phyloP scores from a whole-genome alignment of 1,140 invertebrate genomes.

The Drosophila parvula region DNA sequence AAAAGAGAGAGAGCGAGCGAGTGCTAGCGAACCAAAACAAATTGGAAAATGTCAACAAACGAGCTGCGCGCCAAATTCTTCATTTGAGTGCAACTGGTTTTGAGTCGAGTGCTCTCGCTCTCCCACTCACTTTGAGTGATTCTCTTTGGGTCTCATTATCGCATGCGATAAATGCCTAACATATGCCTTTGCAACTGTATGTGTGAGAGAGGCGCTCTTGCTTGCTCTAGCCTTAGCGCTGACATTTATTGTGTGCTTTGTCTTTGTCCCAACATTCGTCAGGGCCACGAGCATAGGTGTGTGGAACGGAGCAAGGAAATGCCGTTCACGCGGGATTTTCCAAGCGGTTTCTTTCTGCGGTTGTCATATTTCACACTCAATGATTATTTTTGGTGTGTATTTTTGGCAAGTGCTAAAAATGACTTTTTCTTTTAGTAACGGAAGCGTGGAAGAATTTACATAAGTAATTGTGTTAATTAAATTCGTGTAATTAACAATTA shows the following conservation, averaged over 20 bases:
- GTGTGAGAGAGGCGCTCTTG: conserved; percentile 22
- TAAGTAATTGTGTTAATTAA: conserved; percentile 9
- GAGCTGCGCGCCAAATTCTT: conserved; percentile 76
- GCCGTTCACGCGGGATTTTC: conserved; percentile 30
- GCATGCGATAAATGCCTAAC: conserved; percentile 56
- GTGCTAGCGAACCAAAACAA: conserved; percentile 67
- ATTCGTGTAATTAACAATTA: neutral
- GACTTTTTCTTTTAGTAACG: neutral
- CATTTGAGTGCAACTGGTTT: conserved; percentile 38
- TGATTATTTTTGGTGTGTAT: neutral
- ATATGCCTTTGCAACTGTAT: conserved; percentile 15
- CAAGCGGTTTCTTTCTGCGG: conserved; percentile 4
- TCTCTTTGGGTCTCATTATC: conserved; percentile 17
- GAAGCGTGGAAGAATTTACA: conserved; percentile 11
- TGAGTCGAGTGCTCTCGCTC: conserved; percentile 23
- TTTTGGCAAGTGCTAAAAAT: conserved; percentile 8
- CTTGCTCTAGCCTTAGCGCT: conserved; percentile 51
- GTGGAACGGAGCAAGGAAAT: conserved; percentile 45
- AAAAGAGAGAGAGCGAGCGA: neutral
- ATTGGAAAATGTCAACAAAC: conserved; percentile 81
- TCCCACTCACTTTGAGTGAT: conserved; percentile 8
- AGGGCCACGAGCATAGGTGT: conserved; percentile 35
- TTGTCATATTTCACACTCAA: conserved; percentile 10
- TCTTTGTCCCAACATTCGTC: conserved; percentile 54
- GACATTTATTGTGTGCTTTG: conserved; percentile 65